phyloP scores from a whole-genome alignment of 1,140 invertebrate species.

The Cyrtorhinus lividipennis region DNA sequence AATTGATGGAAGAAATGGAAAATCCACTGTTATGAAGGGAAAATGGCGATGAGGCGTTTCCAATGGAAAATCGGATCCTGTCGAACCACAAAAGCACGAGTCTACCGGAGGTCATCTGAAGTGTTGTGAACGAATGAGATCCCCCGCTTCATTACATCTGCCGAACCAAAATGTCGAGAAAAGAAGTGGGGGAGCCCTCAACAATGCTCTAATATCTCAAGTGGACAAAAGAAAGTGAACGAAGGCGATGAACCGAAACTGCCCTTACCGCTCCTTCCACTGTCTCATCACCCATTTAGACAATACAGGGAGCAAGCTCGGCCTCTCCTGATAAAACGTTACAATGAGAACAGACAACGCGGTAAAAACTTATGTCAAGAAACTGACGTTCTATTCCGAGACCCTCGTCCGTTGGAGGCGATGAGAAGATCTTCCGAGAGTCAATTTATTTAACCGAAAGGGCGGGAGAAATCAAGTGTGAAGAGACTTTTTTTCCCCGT shows the following conservation, averaged over 20 bases:
- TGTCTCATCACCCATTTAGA: background rate
- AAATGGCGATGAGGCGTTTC: no score
- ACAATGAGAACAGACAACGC: background rate
- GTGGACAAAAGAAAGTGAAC: conserved; percentile 1
- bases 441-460: conserved; percentile 2
- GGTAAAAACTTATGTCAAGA: conserved; percentile 5
- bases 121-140: no score
- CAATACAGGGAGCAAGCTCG: background rate
- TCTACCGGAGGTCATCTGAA: no score
- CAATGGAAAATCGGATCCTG: no score
- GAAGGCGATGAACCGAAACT: background rate
- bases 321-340: background rate
- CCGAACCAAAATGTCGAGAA: background rate
- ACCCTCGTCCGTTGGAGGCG: background rate
- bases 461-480: background rate
- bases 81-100: no score
- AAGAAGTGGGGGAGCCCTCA: background rate
- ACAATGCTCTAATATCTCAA: conserved; percentile 6
- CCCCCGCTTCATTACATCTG: background rate
- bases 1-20: no score
- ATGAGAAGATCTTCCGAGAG: background rate
- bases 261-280: background rate
- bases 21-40: no score
- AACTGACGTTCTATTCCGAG: background rate
- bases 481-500: background rate